Conservation (phyloP, 2,113 vertebrate genomes). For the Ammodytes dubius region DNA sequence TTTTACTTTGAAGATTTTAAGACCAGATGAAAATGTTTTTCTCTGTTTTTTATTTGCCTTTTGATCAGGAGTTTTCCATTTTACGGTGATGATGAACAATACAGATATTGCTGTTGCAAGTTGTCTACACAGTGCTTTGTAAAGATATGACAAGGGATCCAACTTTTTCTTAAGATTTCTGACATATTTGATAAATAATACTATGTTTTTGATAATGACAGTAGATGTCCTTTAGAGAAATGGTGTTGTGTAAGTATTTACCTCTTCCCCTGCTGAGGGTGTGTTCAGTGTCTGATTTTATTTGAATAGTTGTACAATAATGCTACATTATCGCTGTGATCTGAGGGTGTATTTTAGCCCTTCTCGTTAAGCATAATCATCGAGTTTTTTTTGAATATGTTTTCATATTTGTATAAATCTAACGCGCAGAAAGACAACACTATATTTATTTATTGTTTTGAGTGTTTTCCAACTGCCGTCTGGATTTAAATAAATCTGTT, state of each 20-base stretch:
- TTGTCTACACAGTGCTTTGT: not conserved
- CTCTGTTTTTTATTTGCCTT: not conserved
- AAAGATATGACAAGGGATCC: not conserved
- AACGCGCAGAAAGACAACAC: not conserved
- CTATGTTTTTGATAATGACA: not conserved
- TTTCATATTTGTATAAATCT: not conserved
- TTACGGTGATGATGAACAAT: not conserved
- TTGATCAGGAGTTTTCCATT: constrained; percentile 5
- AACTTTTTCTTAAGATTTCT: not conserved
- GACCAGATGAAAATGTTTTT: not conserved
- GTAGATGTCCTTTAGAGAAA: not conserved
- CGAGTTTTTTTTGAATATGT: not conserved
- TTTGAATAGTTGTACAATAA: not conserved
- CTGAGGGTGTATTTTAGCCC: not conserved
- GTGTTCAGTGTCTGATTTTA: not conserved
- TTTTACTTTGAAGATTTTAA: not conserved
- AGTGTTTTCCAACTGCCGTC: constrained; percentile 5
- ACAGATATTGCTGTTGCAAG: not conserved
- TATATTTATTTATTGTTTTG: constrained; percentile 60
- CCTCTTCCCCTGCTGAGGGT: not conserved
- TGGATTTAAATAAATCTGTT: constrained; percentile 60
- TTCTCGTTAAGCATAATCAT: not conserved
- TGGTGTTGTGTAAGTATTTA: not conserved
- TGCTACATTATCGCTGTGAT: not conserved
- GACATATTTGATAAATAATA: not conserved